Base-by-base conservation (phyloP, 2,888 invertebrate species). In the Phengaris alcon region DNA sequence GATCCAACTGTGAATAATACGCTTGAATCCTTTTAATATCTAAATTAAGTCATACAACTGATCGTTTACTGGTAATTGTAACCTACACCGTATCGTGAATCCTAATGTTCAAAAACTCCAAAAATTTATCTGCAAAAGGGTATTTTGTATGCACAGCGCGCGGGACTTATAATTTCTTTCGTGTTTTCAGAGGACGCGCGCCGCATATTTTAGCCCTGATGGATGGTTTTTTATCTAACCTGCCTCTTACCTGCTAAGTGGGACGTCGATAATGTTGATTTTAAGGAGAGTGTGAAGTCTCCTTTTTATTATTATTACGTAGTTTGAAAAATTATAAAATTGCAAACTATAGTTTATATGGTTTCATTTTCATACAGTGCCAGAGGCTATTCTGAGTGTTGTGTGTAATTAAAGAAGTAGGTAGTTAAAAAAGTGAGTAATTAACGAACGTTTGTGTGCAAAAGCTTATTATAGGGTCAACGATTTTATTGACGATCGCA, bases 151-250 rank as follows among this genome's bases (percentile, higher is more conserved):
- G 72, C 72, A 22, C 51, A 8, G 35, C 12, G 52, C 77, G 70
- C 75, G 76, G 77, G 68, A 79, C 79, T 81, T 80, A 80, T 82
- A 82, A 81, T 78, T 77, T 78, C 82, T 78, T 78, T 80, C 81
- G 81, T 83, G 84, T 85, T 82, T 82, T 80, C 78, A 79, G 75
- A 73, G 76, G 75, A 85, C 84, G 85, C 82, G 81, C 70, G 73
- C 75, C 79, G 84, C 81, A 84, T 85, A 84, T 82, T 82, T 83
- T 80, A 84, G 76, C 54, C 77, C 79, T 76, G 80, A 79, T 82
- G 80, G 80, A 78, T 78, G 72, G 72, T 52, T 72, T 72, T 54
- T 13, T 54, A 35, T 68, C 68, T 52, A 8, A 52, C 52, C 52
- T 52, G 52, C 64, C 35, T 44, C 13, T 64, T 64, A 64, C 59